A percentile compares a stretch with the other conserved stretches of the same genome.
Evolutionary conservation across 2,113 vertebrate genomes (phyloP).

Genomic region (Piprites chloris): DNA sequence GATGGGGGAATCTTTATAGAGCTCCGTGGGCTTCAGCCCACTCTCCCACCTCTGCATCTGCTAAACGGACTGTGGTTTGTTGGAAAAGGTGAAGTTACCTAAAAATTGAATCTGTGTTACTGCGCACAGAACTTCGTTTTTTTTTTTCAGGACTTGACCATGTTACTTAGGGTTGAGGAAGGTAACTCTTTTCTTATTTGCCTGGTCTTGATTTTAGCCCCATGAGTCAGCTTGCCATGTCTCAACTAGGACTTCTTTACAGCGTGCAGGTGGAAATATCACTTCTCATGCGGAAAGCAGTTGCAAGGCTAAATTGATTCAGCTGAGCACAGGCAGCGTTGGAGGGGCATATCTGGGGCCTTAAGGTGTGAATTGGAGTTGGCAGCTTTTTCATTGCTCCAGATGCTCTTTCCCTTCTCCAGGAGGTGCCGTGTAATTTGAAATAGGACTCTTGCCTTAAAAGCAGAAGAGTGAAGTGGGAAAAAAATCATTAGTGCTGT

Average conservation of each 20-base stretch:
- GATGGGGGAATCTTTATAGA: not conserved
- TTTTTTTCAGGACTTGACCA: not conserved
- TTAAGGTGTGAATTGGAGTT: not conserved
- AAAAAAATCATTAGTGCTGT: not conserved
- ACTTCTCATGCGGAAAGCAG: not conserved
- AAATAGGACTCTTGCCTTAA: not conserved
- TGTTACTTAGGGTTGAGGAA: not conserved
- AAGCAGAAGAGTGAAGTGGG: not conserved
- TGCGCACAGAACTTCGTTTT: fast-evolving
- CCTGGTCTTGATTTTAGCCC: not conserved
- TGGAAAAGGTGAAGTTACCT: not conserved
- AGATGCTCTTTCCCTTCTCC: not conserved
- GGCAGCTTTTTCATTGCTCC: not conserved
- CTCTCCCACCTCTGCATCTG: not conserved
- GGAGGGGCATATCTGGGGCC: not conserved
- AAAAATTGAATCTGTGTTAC: not conserved
- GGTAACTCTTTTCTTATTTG: not conserved
- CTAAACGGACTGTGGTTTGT: not conserved
- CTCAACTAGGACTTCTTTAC: not conserved
- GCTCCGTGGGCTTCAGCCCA: not conserved
- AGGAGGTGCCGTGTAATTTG: conserved; percentile 27
- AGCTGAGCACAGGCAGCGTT: not conserved
- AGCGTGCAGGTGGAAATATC: not conserved
- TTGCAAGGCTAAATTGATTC: not conserved
- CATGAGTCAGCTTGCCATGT: not conserved